A percentile compares a stretch with the other conserved stretches of the same genome.
phyloP scores from a whole-genome alignment of 1,140 invertebrate genomes.

The Neodiprion fabricii region DNA sequence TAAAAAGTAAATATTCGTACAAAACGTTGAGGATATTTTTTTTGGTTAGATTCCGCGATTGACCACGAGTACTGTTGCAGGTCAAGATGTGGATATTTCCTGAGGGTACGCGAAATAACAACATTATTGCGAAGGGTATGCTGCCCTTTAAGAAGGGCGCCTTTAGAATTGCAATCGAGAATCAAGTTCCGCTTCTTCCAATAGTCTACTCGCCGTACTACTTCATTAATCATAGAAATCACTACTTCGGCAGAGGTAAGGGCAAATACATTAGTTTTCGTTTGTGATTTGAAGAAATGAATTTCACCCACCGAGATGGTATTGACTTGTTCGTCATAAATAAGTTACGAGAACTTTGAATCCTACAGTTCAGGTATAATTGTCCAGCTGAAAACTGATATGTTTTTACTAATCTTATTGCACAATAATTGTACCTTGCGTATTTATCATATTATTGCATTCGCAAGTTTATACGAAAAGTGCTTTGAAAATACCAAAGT shows the following conservation, averaged over 20 bases:
- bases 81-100: constrained; percentile 72
- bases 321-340: too few species aligned
- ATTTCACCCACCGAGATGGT: neutral
- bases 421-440: too few species aligned
- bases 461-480: too few species aligned
- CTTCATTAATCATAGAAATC: constrained; percentile 65
- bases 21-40: too few species aligned
- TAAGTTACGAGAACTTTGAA: too few species aligned
- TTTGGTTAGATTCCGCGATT: neutral
- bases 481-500: too few species aligned
- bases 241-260: constrained; percentile 63
- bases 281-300: constrained; percentile 2
- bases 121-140: constrained; percentile 50
- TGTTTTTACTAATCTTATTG: too few species aligned
- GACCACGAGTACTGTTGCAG: constrained; percentile 36
- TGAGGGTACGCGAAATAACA: constrained; percentile 52
- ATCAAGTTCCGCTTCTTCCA: constrained; percentile 75
- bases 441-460: too few species aligned
- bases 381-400: neutral
- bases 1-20: too few species aligned
- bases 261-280: neutral
- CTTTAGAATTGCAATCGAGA: constrained; percentile 75
- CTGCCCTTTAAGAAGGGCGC: constrained; percentile 76
- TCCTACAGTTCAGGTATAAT: neutral
- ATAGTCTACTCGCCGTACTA: constrained; percentile 75